phyloP scores from a whole-genome alignment of 1,140 invertebrate genomes.

The Cydia pomonella region DNA sequence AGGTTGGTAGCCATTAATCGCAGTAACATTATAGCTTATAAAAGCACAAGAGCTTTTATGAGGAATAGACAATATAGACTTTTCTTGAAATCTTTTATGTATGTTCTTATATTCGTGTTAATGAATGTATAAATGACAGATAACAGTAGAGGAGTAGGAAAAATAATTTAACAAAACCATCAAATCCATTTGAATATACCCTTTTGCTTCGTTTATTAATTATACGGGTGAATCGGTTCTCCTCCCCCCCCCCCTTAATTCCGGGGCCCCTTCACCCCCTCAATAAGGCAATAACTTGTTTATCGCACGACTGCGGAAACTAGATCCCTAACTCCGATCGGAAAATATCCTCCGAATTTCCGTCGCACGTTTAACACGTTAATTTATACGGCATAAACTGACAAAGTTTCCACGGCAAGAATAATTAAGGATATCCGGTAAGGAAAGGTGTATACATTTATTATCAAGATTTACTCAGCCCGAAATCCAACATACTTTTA shows the following conservation, averaged over 20 bases:
- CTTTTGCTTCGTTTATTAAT: constrained; percentile 67
- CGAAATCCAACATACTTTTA: no score
- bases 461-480: constrained; percentile 8
- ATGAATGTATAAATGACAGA: no score
- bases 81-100: no score
- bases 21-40: no score
- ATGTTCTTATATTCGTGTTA: no score
- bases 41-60: no score
- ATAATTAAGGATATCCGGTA: constrained; percentile 37
- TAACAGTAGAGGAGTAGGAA: no score
- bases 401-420: constrained; percentile 33
- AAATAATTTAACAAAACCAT: constrained; percentile 55
- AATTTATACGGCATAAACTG: constrained; percentile 41
- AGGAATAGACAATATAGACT: no score
- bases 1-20: no score
- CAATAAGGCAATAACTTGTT: constrained; percentile 66
- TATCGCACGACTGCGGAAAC: constrained; percentile 64
- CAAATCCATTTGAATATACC: constrained; percentile 55
- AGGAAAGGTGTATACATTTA: constrained; percentile 34
- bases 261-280: constrained; percentile 36
- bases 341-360: constrained; percentile 61
- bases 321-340: constrained; percentile 60
- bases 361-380: constrained; percentile 38
- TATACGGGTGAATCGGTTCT: constrained; percentile 53
- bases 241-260: constrained; percentile 23